Evolutionary conservation across 1,140 invertebrate genomes (phyloP), one percentile per base, ranked within the genome.

Genomic region (Orussus abietinus): DNA sequence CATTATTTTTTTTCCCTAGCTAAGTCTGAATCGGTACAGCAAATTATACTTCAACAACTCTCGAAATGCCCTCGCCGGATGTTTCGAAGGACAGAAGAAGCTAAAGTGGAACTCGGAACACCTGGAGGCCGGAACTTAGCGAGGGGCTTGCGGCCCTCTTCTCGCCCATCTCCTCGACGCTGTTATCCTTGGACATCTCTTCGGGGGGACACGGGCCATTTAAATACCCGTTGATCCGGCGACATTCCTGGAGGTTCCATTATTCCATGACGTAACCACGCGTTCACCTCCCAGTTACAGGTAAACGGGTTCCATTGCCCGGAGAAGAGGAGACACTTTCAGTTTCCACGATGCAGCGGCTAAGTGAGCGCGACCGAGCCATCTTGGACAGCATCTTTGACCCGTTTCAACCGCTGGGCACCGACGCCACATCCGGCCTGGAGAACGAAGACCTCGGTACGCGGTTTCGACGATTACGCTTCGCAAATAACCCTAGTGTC

Each of bases 341-440:
- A n/a, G n/a, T n/a, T n/a, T n/a, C n/a, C n/a, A n/a, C n/a, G n/a
- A 64, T 66, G 62, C 45, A 65, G 12, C 47, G 34, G 11, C 42
- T 64, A 14, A 62, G 53, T 42, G 53, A 72, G 45, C 54, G 69
- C 41, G 79, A 81, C 53, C 63, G 67, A 51, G 71, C 71, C 15
- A 69, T 83, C 44, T 53, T 83, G 17, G 77, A 80, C 41, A 61
- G 64, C 28, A 81, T 83, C 47, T 79, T 83, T 40, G 80, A 83
- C 56, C 80, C 79, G 17, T 43, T 79, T 10, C 53, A 77, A 30
- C 70, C 77, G 1, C 39, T 66, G 17, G 60, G 51, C 44, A 30
- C 32, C 33, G 17, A 29, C 30, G 32, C 35, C 21, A 12, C 30
- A 38, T 49, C 11, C 11, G 18, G 39, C 28, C 30, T 34, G 33